phyloP scores from a whole-genome alignment of 2,797 vertebrate species.

The Remorina albescens region DNA sequence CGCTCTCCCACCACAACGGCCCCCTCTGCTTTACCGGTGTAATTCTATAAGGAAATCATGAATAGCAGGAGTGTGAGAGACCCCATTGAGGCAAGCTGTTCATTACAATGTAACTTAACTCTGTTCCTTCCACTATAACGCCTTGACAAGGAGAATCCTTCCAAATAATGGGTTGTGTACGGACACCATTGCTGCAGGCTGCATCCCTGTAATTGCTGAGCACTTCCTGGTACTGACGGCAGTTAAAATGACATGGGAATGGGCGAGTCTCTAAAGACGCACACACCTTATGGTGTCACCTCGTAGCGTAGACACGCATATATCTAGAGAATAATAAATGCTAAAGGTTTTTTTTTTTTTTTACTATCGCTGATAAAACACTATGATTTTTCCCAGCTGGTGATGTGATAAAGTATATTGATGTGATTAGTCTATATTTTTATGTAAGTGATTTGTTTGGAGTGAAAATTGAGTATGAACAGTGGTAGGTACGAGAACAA shows the following conservation, averaged over 20 bases:
- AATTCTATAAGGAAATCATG: conserved; percentile 77
- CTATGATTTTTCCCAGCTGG: not conserved
- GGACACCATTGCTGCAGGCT: conserved; percentile 79
- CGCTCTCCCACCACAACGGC: conserved; percentile 1
- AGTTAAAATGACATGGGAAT: conserved; percentile 78
- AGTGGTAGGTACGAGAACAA: not conserved
- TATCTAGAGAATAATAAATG: conserved; percentile 16
- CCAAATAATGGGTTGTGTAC: conserved; percentile 79
- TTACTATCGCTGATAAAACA: not conserved
- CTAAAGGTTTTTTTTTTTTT: not conserved
- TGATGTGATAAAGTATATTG: not conserved
- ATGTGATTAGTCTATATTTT: no score
- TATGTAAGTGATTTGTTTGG: not conserved
- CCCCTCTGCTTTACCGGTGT: conserved; percentile 58
- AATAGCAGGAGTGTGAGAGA: conserved; percentile 67
- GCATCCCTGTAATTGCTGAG: conserved; percentile 72
- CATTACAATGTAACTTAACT: conserved; percentile 79
- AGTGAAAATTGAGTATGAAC: conserved; percentile 8
- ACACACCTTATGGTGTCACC: conserved; percentile 52
- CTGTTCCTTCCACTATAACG: conserved; percentile 72
- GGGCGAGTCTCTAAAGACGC: conserved; percentile 64
- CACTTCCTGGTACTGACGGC: conserved; percentile 75
- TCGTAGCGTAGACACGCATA: conserved; percentile 15
- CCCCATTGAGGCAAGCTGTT: conserved; percentile 68
- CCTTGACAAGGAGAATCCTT: conserved; percentile 76